Evolutionary conservation across 2,888 invertebrate genomes (phyloP).

Genomic region (Limnephilus marmoratus): DNA sequence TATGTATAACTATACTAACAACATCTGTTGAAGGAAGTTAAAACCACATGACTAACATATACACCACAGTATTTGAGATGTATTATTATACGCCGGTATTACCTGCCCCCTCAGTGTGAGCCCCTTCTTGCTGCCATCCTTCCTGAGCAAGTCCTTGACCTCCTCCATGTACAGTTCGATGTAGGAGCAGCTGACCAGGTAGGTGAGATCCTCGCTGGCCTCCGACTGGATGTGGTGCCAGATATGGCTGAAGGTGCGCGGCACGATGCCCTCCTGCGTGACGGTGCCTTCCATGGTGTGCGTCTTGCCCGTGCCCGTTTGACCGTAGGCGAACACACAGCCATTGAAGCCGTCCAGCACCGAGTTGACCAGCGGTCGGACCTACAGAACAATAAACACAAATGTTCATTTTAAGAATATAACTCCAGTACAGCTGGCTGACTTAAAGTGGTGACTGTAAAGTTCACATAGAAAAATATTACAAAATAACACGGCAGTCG

Average conservation of each 20-base stretch:
- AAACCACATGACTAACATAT: too few relatives aligned
- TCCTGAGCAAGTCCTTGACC: conserved; percentile 83
- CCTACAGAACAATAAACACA: conserved; percentile 68
- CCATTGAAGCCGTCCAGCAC: conserved; percentile 99
- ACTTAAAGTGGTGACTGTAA: too few relatives aligned
- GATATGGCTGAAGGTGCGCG: conserved; percentile 97
- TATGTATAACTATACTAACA: too few relatives aligned
- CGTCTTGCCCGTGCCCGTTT: conserved; percentile 96
- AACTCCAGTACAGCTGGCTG: too few relatives aligned
- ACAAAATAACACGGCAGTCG: too few relatives aligned
- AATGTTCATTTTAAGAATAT: not conserved
- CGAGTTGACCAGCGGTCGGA: conserved; percentile 94
- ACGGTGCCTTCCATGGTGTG: conserved; percentile 85
- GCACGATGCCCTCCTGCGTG: conserved; percentile 89
- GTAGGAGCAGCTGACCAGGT: conserved; percentile 96
- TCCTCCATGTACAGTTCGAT: conserved; percentile 98
- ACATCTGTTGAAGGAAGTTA: too few relatives aligned
- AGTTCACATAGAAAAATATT: too few relatives aligned
- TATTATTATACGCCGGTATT: not conserved
- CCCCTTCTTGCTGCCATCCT: conserved; percentile 86
- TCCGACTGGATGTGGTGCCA: conserved; percentile 93
- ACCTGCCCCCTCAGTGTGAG: conserved; percentile 80
- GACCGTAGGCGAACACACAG: conserved; percentile 99
- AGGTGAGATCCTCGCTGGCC: conserved; percentile 94
- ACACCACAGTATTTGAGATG: not conserved